Percentiles rank a stretch among this genome's conserved stretches.
Conservation (phyloP, 2,888 invertebrate genomes). For the Scotopteryx bipunctaria region DNA sequence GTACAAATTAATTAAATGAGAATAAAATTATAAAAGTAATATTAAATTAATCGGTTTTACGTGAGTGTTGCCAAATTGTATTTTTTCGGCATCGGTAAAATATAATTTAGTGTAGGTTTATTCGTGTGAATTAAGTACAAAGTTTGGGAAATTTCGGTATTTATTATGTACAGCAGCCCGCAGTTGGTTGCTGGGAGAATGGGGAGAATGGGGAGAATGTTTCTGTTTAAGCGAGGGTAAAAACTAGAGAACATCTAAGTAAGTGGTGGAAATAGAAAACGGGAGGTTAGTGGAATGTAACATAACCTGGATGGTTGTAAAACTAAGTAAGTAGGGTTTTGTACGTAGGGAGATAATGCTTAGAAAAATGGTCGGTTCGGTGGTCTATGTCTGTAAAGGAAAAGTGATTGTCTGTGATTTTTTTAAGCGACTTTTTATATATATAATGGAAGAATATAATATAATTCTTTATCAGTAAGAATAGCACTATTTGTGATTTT, state of each 20-base stretch:
- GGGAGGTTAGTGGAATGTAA: constrained; percentile 59
- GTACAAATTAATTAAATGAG: constrained; percentile 79
- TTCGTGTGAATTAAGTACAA: constrained; percentile 74
- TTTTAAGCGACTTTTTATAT: constrained; percentile 84
- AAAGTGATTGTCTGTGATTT: constrained; percentile 84
- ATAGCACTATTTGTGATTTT: constrained; percentile 84
- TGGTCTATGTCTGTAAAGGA: constrained; percentile 82
- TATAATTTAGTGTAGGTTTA: constrained; percentile 72
- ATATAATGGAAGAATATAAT: constrained; percentile 73
- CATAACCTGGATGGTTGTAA: constrained; percentile 81
- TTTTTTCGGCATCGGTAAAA: constrained; percentile 72
- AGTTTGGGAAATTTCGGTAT: constrained; percentile 44
- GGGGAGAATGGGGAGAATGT: constrained; percentile 35
- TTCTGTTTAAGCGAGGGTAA: constrained; percentile 57
- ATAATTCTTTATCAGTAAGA: constrained; percentile 82
- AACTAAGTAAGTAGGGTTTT: constrained; percentile 81
- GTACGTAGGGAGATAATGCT: constrained; percentile 81
- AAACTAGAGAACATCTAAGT: constrained; percentile 58
- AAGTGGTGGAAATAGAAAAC: constrained; percentile 55
- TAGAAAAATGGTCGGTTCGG: constrained; percentile 76
- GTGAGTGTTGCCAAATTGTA: constrained; percentile 79
- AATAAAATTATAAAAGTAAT: constrained; percentile 41
- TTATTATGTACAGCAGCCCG: constrained; percentile 56
- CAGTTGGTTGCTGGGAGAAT: constrained; percentile 39
- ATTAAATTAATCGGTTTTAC: constrained; percentile 63